phyloP scores from a whole-genome alignment of 2,113 vertebrate genomes.

The Ochotona curzoniae region DNA sequence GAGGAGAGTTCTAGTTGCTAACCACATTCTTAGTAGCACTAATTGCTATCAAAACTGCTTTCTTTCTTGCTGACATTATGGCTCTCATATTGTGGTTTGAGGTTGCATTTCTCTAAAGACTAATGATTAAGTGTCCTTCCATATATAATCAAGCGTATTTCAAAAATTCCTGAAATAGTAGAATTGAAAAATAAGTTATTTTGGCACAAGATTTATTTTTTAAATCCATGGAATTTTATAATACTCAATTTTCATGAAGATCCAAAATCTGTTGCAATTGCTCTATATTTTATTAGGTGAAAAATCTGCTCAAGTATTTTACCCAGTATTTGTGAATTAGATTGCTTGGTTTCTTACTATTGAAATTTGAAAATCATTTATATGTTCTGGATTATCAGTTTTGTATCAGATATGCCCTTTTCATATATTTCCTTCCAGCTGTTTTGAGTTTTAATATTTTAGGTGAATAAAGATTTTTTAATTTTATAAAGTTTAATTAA shows the following conservation, averaged over 20 bases:
- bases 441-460: neutral
- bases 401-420: neutral
- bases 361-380: neutral
- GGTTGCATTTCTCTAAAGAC: neutral
- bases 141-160: no score
- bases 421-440: neutral
- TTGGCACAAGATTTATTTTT: no score
- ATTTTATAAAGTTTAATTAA: conserved; percentile 8
- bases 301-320: conserved; percentile 4
- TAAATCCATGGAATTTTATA: no score
- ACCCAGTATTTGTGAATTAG: neutral
- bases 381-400: neutral
- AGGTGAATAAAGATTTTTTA: neutral
- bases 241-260: no score
- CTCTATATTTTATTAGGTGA: neutral
- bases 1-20: neutral
- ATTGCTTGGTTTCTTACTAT: neutral
- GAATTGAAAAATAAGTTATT: no score
- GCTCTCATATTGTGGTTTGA: neutral
- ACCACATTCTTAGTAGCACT: neutral
- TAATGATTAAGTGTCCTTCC: neutral
- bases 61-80: neutral
- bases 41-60: neutral
- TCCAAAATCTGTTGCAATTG: no score
- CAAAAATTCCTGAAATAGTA: no score